Conservation (phyloP, 2,888 invertebrate species). For the Watsonalla cultraria region DNA sequence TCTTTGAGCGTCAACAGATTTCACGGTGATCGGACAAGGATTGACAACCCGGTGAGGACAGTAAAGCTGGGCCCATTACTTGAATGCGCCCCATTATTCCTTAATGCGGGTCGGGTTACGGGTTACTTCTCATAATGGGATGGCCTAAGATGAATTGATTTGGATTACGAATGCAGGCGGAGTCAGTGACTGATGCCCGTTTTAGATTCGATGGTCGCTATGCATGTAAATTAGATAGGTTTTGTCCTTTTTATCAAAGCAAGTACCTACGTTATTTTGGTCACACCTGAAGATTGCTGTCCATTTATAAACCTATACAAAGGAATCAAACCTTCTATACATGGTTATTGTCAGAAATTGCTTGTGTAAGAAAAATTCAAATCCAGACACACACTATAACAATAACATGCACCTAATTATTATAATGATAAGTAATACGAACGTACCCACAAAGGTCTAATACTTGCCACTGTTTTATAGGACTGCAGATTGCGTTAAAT, state of each 20-base stretch:
- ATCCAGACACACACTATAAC: no score
- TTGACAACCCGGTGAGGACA: conserved; percentile 45
- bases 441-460: no score
- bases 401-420: no score
- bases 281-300: no score
- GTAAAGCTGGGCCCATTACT: conserved; percentile 44
- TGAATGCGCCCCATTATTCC: conserved; percentile 55
- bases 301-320: no score
- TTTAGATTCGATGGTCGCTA: conserved; percentile 9
- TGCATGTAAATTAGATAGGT: conserved; percentile 15
- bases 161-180: conserved; percentile 39
- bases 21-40: conserved; percentile 47
- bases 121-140: conserved; percentile 49
- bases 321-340: no score
- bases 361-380: neutral
- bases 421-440: no score
- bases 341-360: no score
- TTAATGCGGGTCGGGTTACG: conserved; percentile 62
- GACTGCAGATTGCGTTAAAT: no score
- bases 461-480: no score
- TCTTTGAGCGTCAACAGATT: conserved; percentile 43
- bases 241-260: neutral
- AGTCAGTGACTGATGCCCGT: conserved; percentile 19
- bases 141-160: conserved; percentile 56
- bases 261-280: neutral